Conservation (phyloP, 23 tunicate species). For the Pegea sp. region DNA sequence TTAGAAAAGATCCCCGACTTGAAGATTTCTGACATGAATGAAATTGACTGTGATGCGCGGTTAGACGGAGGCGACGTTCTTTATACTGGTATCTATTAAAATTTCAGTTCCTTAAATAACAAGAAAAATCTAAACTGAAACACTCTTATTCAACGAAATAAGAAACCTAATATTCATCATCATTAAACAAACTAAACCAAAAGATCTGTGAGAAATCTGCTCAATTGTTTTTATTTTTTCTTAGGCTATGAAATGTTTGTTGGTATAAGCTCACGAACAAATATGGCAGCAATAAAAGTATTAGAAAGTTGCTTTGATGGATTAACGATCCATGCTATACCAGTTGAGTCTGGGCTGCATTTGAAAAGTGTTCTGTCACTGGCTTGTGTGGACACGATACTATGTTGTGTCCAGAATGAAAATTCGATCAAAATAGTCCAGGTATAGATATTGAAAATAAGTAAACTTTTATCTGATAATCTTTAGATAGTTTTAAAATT, state of each 20-base stretch:
- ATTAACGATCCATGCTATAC: no score
- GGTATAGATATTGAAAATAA: background rate
- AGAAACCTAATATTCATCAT: no score
- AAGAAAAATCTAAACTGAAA: no score
- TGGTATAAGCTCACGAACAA: slow-evolving; percentile 39
- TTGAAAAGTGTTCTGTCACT: slow-evolving; percentile 32
- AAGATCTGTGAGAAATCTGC: no score
- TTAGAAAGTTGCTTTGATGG: no score
- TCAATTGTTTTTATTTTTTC: no score
- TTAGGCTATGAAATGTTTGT: slow-evolving; percentile 74
- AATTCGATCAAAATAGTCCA: background rate
- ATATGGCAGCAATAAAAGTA: slow-evolving; percentile 37
- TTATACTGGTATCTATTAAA: slow-evolving; percentile 60
- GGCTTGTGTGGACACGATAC: slow-evolving; percentile 19
- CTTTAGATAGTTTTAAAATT: no score
- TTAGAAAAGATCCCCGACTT: slow-evolving; percentile 6
- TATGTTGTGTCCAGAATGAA: slow-evolving; percentile 4
- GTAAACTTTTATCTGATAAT: no score
- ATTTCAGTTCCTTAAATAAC: no score
- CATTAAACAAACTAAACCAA: no score
- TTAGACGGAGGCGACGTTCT: slow-evolving; percentile 88
- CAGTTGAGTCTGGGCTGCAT: no score
- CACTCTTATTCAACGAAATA: no score
- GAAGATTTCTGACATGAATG: slow-evolving; percentile 20
- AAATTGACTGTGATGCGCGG: slow-evolving; percentile 27